These are phyloP conservation scores for Cylloceria caligata DNA, from an alignment of 2,888 invertebrate genomes.

Conservation along the genomic window DNA sequence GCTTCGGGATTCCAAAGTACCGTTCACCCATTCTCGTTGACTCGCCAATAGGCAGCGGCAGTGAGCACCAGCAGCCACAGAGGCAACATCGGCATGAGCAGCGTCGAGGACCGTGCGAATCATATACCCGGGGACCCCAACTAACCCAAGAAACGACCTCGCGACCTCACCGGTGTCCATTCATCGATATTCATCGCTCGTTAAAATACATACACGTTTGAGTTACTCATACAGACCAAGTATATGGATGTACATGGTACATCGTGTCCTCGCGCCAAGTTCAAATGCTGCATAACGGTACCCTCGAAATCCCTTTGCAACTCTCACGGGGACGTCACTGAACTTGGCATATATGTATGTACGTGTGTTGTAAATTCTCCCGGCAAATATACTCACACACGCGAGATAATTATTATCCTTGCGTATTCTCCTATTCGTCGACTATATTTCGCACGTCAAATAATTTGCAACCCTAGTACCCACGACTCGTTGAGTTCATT, in stretches of 20 bases:
- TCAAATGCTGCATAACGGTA: slow-evolving; percentile 65
- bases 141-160: slow-evolving; percentile 67
- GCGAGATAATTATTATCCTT: slow-evolving; percentile 7
- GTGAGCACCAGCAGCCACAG: slow-evolving; percentile 47
- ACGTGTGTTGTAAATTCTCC: not conserved
- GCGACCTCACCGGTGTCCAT: slow-evolving; percentile 67
- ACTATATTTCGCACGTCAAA: slow-evolving; percentile 25
- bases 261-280: slow-evolving; percentile 55
- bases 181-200: slow-evolving; percentile 69
- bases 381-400: not conserved
- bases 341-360: slow-evolving; percentile 15
- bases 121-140: slow-evolving; percentile 65
- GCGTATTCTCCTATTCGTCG: not conserved
- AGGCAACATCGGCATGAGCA: slow-evolving; percentile 51
- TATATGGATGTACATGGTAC: slow-evolving; percentile 1
- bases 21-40: slow-evolving; percentile 60
- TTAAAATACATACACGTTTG: slow-evolving; percentile 64
- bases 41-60: slow-evolving; percentile 53
- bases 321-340: slow-evolving; percentile 13
- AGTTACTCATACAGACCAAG: slow-evolving; percentile 15
- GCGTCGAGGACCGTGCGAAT: slow-evolving; percentile 65
- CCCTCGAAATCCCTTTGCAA: slow-evolving; percentile 27
- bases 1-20: slow-evolving; percentile 63
- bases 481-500: slow-evolving; percentile 1
- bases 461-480: not conserved